A percentile compares a stretch with the other conserved stretches of the same genome.
Conservation (phyloP, 2,888 invertebrate genomes). For the Andricus curvator region DNA sequence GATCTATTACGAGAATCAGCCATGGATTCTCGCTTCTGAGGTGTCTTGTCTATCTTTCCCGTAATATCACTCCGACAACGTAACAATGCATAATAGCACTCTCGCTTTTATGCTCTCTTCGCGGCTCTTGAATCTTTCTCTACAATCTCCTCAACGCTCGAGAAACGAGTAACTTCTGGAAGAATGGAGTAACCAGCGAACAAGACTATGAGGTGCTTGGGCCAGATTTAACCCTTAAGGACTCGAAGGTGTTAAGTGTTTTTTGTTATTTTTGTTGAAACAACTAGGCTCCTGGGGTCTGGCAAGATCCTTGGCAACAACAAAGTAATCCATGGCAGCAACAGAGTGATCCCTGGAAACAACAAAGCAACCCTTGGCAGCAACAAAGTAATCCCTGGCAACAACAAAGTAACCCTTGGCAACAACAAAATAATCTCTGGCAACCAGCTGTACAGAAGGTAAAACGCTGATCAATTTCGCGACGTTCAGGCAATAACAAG, state of each 20-base stretch:
- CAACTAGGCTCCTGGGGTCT: conserved; percentile 45
- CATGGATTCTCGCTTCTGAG: conserved; percentile 49
- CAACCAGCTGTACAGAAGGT: conserved; percentile 26
- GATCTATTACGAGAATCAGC: conserved; percentile 51
- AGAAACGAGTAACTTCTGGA: conserved; percentile 26
- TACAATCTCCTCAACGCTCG: conserved; percentile 33
- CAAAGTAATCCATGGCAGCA: no score
- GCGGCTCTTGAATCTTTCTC: conserved; percentile 15
- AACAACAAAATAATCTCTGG: conserved; percentile 39
- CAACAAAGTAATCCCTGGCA: conserved; percentile 47
- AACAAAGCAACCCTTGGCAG: conserved; percentile 45
- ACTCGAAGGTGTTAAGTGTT: background rate
- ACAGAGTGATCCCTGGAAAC: conserved; percentile 45
- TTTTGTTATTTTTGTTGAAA: conserved; percentile 50
- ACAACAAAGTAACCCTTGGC: conserved; percentile 53
- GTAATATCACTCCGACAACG: conserved; percentile 31
- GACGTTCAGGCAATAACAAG: background rate
- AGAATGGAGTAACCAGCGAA: conserved; percentile 11
- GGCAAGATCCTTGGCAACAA: conserved; percentile 39
- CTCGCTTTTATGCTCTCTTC: conserved; percentile 27
- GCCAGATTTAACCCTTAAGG: background rate
- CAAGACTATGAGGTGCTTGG: background rate
- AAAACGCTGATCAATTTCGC: background rate
- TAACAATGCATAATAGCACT: conserved; percentile 39
- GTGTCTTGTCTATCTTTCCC: conserved; percentile 17